Evolutionary conservation across 2,113 vertebrate species (phyloP).

Genomic region (Pelobates fuscus): DNA sequence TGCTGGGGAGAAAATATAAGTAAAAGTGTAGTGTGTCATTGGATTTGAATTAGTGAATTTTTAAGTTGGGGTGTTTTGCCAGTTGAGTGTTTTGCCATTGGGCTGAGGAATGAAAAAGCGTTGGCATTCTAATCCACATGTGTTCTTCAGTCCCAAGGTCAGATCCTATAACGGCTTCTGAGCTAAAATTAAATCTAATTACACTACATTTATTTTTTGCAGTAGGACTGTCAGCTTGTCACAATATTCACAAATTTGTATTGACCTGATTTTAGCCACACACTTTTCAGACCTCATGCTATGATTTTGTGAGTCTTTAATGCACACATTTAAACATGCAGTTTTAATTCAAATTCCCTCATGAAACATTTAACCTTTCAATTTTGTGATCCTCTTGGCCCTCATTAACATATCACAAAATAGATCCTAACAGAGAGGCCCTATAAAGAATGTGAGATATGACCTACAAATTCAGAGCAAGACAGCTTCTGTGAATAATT

Average conservation of each 20-base stretch:
- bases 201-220: conserved; percentile 24
- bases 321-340: conserved; percentile 11
- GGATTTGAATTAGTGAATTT: too few relatives aligned
- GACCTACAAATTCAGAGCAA: conserved; percentile 20
- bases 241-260: conserved; percentile 22
- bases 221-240: conserved; percentile 37
- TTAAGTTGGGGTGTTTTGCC: too few relatives aligned
- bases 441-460: conserved; percentile 10
- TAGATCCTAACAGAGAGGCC: conserved; percentile 6
- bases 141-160: conserved; percentile 5
- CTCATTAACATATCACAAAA: conserved; percentile 29
- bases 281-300: conserved; percentile 8
- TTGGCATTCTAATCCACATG: too few relatives aligned
- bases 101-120: too few relatives aligned
- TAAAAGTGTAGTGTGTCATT: too few relatives aligned
- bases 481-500: conserved; percentile 1
- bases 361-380: conserved; percentile 31
- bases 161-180: neutral
- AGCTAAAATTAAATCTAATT: conserved; percentile 34
- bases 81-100: too few relatives aligned
- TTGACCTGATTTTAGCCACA: conserved; percentile 26
- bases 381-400: neutral
- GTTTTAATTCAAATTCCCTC: conserved; percentile 21
- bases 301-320: conserved; percentile 36
- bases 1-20: too few relatives aligned